Evolutionary conservation across 1,140 invertebrate species (phyloP), one percentile per base, ranked within the genome.

Genomic region (Phortica variegata): DNA sequence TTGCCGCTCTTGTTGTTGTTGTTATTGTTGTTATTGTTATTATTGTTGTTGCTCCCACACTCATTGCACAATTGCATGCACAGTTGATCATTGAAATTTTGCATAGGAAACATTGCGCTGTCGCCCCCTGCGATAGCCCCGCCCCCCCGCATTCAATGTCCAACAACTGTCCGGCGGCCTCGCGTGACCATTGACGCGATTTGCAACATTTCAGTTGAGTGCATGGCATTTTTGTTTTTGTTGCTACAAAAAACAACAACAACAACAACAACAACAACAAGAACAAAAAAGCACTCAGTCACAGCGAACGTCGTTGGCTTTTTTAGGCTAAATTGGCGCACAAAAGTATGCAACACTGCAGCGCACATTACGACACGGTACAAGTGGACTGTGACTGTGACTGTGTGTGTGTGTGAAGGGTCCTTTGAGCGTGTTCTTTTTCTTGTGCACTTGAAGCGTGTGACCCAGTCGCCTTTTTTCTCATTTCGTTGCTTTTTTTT

Each of bases 321-420:
- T 36, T 36, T 12, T 16, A 49, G 47, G 18, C 41, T 42, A 38
- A 47, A 37, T 43, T 47, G 47, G 18, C 52, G 52, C 36, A 31
- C 43, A 44, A 44, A 44, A 41, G 53, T 36, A 10, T 49, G 48
- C 37, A 36, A 31, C 37, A 31, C 32, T 20, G 34, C 31, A 23
- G 15, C 37, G 36, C 21, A 31, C 23, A 47, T 20, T 38, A 37
- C 36, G 16, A 26, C n/a, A 16, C 18, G 47, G 23, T 29, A 26
- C 43, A 46, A 52, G 43, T 43, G 47, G 33, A 18, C 32, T 10
- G 10, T 52, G 45, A 41, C 44, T 43, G 43, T 54, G 54, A 34
- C 45, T 54, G 44, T 60, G 58, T 55, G 43, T 55, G 43, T 47
- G 47, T 61, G n/a, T 52, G 45, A 41, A 47, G 49, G 43, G 57